Evolutionary conservation across 2,797 vertebrate species (phyloP), one percentile per base, ranked within the genome.

Genomic region (Myripristis murdjan): DNA sequence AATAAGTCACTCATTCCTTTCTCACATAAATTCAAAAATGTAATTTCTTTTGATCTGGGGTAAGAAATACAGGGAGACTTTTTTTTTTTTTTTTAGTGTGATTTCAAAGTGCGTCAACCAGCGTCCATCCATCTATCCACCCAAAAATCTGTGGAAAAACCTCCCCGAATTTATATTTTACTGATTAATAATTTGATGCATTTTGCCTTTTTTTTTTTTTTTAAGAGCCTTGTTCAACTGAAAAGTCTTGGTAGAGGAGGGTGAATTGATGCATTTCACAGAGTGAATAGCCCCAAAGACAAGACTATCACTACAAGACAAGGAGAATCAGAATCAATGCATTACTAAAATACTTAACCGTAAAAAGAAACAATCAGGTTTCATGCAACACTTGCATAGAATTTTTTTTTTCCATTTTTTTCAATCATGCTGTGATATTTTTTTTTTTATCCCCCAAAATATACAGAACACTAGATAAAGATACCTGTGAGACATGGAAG

Each of bases 321-420:
- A 91, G 87, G 75, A 92, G 77, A 92, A 88, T 88, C 89, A 88
- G 86, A 91, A 90, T 86, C 81, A 56, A 91, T 91, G 93, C 91
- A 87, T 89, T 89, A 86, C 89, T 91, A 89, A 94, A 95, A 93
- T 94, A 94, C 90, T 91, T 86, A 89, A 92, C 90, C 69, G 67
- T 83, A 85, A 87, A 94, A 93, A 93, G 81, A 93, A 95, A 92
- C 89, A 81, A 93, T 90, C 91, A 91, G 88, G 79, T 91, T 89
- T 94, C 94, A 95, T 95, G 95, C 95, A 95, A 93, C 93, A 94
- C 94, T 95, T 95, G 94, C 95, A 95, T 95, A 95, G 94, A 88
- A 79, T 92, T 87, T 91, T 92, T 91, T 83, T 91, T 73, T 37
- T 51, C 65, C 57, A 73, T 76, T 68, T 79, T 85, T 80, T 79